Percentiles rank a stretch among this genome's conserved stretches.
These are phyloP conservation scores for Sacculina carcini DNA, from an alignment of 2,888 invertebrate species.

Conservation along the genomic window DNA sequence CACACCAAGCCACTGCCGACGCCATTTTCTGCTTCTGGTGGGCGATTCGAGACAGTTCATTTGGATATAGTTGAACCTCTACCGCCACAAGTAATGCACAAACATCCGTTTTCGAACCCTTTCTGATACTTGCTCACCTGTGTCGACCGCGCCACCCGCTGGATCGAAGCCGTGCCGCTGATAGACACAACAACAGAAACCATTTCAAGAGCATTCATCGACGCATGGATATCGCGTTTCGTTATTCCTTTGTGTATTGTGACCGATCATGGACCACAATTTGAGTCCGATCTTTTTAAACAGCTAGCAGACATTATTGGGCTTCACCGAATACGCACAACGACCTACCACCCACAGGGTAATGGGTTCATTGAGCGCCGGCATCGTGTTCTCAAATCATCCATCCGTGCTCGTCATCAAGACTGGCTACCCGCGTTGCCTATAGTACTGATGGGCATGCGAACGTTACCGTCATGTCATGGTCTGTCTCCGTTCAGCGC, in stretches of 20 bases:
- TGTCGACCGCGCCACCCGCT: conserved; percentile 15
- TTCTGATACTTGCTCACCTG: neutral
- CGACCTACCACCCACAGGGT: conserved; percentile 16
- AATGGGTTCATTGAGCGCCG: conserved; percentile 21
- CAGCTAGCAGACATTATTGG: conserved; percentile 7
- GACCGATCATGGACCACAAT: too few species aligned
- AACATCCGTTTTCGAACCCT: neutral
- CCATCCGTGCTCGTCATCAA: conserved; percentile 16
- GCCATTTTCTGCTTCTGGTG: neutral
- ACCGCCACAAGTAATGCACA: neutral
- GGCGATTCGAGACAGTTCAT: conserved; percentile 2
- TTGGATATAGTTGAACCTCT: conserved; percentile 4
- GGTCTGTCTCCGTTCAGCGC: too few species aligned
- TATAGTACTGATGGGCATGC: conserved; percentile 17
- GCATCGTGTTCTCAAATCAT: conserved; percentile 20
- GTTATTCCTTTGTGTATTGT: conserved; percentile 17
- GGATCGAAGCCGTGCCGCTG: conserved; percentile 20
- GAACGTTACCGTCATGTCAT: conserved; percentile 7
- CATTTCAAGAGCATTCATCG: conserved; percentile 18
- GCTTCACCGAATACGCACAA: conserved; percentile 3
- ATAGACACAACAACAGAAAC: conserved; percentile 19
- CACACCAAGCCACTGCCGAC: neutral
- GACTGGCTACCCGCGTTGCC: conserved; percentile 17
- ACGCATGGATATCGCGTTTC: conserved; percentile 20
- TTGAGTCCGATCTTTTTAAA: conserved; percentile 16